Percentiles rank a stretch among this genome's conserved stretches.
These are phyloP conservation scores for Peromyscus polionotus DNA, from an alignment of 2,113 vertebrate genomes.

Conservation along the genomic window DNA sequence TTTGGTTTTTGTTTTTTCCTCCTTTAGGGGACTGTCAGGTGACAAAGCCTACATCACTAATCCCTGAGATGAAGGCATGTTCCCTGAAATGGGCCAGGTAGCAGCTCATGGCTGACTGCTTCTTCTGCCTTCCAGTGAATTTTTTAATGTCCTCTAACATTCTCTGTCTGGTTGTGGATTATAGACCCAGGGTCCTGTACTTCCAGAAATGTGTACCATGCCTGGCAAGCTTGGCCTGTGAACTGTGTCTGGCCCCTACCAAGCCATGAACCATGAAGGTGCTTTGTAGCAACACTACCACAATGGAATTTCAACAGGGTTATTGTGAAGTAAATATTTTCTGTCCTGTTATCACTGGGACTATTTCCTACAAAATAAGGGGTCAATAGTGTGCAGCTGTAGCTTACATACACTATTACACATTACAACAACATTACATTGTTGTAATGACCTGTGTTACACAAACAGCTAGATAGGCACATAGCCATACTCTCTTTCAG, in stretches of 20 bases:
- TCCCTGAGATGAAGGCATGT: accelerated
- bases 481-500: neutral
- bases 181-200: neutral
- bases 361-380: neutral
- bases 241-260: neutral
- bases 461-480: neutral
- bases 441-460: neutral
- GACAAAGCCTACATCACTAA: neutral
- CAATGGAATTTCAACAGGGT: neutral
- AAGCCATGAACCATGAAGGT: neutral
- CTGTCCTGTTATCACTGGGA: neutral
- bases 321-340: neutral
- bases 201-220: neutral
- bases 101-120: neutral
- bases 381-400: neutral
- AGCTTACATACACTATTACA: neutral
- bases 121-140: neutral
- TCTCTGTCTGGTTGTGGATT: neutral
- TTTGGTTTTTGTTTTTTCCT: too few species aligned
- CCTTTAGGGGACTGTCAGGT: neutral
- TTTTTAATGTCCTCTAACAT: neutral
- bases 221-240: neutral
- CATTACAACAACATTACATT: too few species aligned
- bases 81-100: too few species aligned
- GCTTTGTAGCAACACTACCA: neutral